Base-by-base conservation (phyloP, 2,888 invertebrate species). In the Drosophila nr. perissopoda region DNA sequence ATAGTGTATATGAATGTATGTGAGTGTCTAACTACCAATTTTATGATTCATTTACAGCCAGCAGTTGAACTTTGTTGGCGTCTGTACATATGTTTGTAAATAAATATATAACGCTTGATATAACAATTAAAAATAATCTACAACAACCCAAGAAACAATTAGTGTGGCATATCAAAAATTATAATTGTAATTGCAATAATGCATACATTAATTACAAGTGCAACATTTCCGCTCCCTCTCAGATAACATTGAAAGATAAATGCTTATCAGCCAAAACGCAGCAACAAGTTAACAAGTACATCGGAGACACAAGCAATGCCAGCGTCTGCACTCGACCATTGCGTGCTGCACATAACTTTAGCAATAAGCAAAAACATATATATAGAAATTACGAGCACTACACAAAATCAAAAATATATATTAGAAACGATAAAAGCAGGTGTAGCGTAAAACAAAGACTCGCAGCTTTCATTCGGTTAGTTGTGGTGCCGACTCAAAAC, bases 221-320 rank as follows among this genome's bases (percentile, higher is more conserved):
- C 66, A 66, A 74, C 86, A 86, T 86, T 85, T 85, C 85, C 85
- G 88, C 71, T 75, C 68, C 53, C 59, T 70, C 64, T 58, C 56
- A 63, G 82, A 78, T 86, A 86, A 67, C 85, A 85, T 85, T 88
- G 88, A 83, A 33, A 75, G 85, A 85, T 85, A 77, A 74, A 70
- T 27, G 46, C 62, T 69, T 71, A 64, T 63, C 62, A 66, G 66
- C 61, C 36, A 34, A 60, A 67, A 67, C 63, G 68, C 70, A 57
- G 53, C 57, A 79, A 71, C 52, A 59, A 71, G 57, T 48, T 57
- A 71, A 66, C 71, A 74, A 81, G 69, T 51, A 46, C 62, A 68
- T 33, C 38, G 52, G 61, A 48, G 38, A 25, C 21, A 42, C 60
- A 61, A 79, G 60, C 69, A 62, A 73, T 59, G 62, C 49, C 59